phyloP scores from a whole-genome alignment of 2,797 vertebrate genomes.

The Pangasius sanitwongsei region DNA sequence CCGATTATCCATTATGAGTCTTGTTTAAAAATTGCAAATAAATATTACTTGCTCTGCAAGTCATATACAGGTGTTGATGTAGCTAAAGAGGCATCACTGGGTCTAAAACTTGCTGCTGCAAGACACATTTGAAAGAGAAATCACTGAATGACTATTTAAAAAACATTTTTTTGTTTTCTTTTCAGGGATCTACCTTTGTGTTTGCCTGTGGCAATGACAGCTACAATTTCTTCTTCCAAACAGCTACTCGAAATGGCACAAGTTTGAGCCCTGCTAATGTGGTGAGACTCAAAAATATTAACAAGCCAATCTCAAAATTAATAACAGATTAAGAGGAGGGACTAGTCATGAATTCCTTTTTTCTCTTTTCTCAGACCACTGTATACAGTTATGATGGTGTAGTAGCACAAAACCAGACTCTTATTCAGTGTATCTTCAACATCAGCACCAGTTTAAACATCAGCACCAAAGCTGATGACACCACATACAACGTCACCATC shows the following conservation, averaged over 20 bases:
- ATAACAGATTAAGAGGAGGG: not conserved
- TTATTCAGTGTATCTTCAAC: slow-evolving; percentile 27
- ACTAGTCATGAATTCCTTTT: not conserved
- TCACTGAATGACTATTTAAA: not conserved
- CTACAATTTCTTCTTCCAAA: not conserved
- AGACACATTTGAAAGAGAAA: not conserved
- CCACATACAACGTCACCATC: not conserved
- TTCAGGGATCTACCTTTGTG: not conserved
- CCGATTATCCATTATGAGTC: too few relatives aligned
- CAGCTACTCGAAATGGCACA: not conserved
- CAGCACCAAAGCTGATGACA: not conserved
- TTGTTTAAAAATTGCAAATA: too few relatives aligned
- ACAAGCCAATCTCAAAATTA: not conserved
- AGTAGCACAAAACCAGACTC: not conserved
- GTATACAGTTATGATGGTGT: not conserved
- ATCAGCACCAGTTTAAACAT: not conserved
- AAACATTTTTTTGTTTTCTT: not conserved
- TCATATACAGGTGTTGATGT: not conserved
- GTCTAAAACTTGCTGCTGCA: not conserved
- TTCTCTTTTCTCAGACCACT: not conserved
- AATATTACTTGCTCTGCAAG: too few relatives aligned
- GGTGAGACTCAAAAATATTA: not conserved
- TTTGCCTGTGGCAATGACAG: slow-evolving; percentile 7
- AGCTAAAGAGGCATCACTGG: not conserved
- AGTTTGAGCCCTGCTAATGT: not conserved